Evolutionary conservation across 2,888 invertebrate species (phyloP), one percentile per base, ranked within the genome.

Genomic region (Liposcelis brunnea): DNA sequence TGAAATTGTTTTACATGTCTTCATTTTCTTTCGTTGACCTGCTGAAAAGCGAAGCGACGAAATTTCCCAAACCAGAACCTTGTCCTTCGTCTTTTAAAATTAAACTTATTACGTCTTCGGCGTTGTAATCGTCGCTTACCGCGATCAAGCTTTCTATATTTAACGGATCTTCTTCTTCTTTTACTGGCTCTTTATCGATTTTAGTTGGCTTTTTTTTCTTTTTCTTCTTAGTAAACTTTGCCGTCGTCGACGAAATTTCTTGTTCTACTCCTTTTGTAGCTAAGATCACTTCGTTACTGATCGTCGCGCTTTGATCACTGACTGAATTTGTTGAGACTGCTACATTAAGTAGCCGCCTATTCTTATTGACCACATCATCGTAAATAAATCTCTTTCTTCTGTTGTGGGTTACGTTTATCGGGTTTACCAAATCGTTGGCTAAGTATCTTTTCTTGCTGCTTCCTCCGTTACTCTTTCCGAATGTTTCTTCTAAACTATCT

Each of bases 101-200:
- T 5, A 40, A 18, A 11, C 21, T 40, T 3, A 40, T 14, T 5
- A 40, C 19, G 51, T 62, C 63, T 49, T 69, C 67, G 40, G 67
- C 56, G 12, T 58, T 60, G 44, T 40, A 40, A 11, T 68, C 67
- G 52, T 64, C 67, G 47, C 65, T 64, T 36, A 68, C 63, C 2
- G 68, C 65, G 43, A 69, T 50, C 46, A 68, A 55, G 48, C 67
- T 65, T 53, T 65, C 67, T n/a, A 67, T 51, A 45, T 61, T 60
- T 26, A 66, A 57, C 53, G 69, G 65, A 44, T 69, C 51, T 32
- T 52, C 52, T 33, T 49, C 51, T 49, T 56, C 52, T 14, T n/a
- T 40, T 5, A 1, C 21, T 5, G 16, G 18, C 49, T 51, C 11
- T 40, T 38, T 14, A 44, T 31, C 6, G 45, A 49, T 51, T 64